These are phyloP conservation scores for Anthophora plumipes DNA, from an alignment of 2,888 invertebrate genomes.

Conservation along the genomic window DNA sequence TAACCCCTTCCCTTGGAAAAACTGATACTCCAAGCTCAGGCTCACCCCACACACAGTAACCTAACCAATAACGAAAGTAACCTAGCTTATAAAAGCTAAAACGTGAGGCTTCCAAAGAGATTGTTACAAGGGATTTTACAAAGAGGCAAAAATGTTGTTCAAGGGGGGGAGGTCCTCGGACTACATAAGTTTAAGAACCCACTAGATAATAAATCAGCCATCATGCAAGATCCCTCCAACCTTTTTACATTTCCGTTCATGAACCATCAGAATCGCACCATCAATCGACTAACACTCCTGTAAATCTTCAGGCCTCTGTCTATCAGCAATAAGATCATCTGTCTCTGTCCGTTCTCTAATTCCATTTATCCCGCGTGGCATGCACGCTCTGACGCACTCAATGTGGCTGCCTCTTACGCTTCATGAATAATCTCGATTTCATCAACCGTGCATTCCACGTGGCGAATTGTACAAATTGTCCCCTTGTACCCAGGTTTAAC, in stretches of 20 bases:
- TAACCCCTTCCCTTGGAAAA: no score
- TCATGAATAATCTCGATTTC: slow-evolving; percentile 47
- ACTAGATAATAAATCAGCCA: no score
- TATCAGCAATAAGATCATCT: slow-evolving; percentile 20
- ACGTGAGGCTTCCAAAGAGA: no score
- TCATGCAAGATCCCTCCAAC: background rate
- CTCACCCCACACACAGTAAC: no score
- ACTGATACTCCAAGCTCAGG: no score
- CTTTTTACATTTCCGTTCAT: background rate
- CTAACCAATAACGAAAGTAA: no score
- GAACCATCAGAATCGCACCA: background rate
- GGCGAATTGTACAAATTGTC: slow-evolving; percentile 33
- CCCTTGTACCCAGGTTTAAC: slow-evolving; percentile 34
- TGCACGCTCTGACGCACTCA: slow-evolving; percentile 4
- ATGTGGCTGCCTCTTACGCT: background rate
- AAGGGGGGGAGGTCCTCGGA: no score
- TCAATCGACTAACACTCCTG: background rate
- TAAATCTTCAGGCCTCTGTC: background rate
- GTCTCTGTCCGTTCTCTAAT: slow-evolving; percentile 15
- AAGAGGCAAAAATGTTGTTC: no score
- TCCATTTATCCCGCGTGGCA: slow-evolving; percentile 28
- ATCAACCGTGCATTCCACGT: slow-evolving; percentile 12
- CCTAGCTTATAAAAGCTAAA: no score
- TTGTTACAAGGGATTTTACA: no score
- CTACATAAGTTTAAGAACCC: no score